phyloP scores from a whole-genome alignment of 2,797 vertebrate species.

The Paratrypauchen microcephalus region DNA sequence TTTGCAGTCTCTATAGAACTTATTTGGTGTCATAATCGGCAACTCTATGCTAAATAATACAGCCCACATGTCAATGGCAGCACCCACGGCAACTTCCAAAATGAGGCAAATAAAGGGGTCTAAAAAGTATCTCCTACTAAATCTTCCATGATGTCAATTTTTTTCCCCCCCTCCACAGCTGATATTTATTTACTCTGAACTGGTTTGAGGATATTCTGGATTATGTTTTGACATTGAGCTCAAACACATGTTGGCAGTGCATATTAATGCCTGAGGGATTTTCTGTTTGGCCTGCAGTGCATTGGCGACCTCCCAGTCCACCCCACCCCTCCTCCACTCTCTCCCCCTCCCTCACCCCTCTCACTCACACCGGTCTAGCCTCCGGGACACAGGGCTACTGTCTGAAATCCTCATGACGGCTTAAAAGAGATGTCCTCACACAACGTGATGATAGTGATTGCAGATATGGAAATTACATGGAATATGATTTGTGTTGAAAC shows the following conservation, averaged over 20 bases:
- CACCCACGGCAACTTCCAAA: too few species aligned
- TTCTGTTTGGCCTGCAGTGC: constrained; percentile 42
- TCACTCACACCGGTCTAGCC: constrained; percentile 13
- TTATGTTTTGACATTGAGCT: constrained; percentile 6
- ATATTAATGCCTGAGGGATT: constrained; percentile 36
- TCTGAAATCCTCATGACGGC: background rate
- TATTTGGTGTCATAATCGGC: too few species aligned
- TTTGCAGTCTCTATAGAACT: too few species aligned
- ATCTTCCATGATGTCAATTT: background rate
- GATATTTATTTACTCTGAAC: background rate
- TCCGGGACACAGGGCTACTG: background rate
- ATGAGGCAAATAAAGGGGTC: too few species aligned
- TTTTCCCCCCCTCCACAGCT: background rate
- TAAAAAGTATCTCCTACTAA: too few species aligned
- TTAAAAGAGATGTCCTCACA: background rate
- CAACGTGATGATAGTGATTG: background rate
- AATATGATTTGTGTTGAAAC: constrained; percentile 6
- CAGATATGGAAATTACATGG: background rate
- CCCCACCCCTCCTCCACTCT: constrained; percentile 21
- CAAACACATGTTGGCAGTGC: constrained; percentile 8
- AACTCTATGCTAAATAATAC: too few species aligned
- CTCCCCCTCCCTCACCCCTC: constrained; percentile 22
- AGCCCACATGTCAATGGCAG: too few species aligned
- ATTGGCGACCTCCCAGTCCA: constrained; percentile 58
- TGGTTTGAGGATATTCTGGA: background rate